phyloP scores from a whole-genome alignment of 2,113 vertebrate genomes.

The Burhinus bistriatus region DNA sequence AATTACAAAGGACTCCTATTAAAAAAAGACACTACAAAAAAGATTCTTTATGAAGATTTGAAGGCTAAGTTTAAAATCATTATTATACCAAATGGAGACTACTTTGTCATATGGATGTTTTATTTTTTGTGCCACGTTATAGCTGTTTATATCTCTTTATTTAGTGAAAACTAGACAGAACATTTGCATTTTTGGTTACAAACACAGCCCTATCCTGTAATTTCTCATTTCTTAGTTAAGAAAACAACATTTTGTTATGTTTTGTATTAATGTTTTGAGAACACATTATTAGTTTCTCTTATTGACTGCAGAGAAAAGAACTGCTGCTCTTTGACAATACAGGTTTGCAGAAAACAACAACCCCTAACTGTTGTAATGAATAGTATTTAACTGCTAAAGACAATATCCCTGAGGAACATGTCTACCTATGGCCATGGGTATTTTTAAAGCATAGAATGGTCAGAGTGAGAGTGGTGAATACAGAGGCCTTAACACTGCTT shows the following conservation, averaged over 20 bases:
- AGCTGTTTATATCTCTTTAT: constrained; percentile 31
- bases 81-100: constrained; percentile 44
- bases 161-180: constrained; percentile 57
- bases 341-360: background rate
- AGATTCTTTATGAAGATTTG: constrained; percentile 57
- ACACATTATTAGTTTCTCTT: constrained; percentile 45
- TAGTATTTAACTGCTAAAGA: background rate
- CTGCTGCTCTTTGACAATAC: constrained; percentile 31
- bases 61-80: constrained; percentile 42
- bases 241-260: constrained; percentile 55
- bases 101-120: constrained; percentile 40
- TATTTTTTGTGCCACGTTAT: constrained; percentile 14
- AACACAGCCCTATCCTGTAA: constrained; percentile 55
- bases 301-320: constrained; percentile 26
- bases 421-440: background rate
- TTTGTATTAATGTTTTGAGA: constrained; percentile 53
- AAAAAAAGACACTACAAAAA: background rate
- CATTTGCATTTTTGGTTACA: constrained; percentile 60
- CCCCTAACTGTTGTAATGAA: background rate
- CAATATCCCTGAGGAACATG: background rate
- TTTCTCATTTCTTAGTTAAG: constrained; percentile 65
- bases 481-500: background rate
- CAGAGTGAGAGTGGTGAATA: background rate
- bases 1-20: constrained; percentile 64
- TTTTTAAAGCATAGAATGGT: background rate